Evolutionary conservation across 2,797 vertebrate genomes (phyloP).

Genomic region (Microtus californicus): DNA sequence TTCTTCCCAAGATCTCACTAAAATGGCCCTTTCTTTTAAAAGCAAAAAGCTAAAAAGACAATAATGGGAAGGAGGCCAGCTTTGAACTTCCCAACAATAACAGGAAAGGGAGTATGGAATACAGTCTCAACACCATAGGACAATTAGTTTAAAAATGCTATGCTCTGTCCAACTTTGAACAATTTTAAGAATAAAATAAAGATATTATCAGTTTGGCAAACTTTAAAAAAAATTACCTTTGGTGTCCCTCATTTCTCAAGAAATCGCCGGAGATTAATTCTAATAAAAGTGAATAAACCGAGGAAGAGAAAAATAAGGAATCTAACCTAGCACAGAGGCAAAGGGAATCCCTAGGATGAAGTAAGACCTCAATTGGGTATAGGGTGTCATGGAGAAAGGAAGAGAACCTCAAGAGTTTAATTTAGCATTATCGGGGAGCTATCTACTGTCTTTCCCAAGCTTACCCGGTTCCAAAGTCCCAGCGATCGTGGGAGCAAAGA

Average conservation of each 20-base stretch:
- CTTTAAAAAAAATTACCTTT: background rate
- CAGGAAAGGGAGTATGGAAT: background rate
- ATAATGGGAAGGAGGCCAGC: background rate
- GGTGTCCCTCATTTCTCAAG: background rate
- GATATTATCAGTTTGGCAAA: background rate
- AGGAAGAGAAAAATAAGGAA: background rate
- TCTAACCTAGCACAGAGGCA: background rate
- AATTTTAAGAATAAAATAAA: slow-evolving; percentile 12
- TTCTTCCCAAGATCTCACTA: background rate
- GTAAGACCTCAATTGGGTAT: background rate
- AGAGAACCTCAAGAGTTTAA: background rate
- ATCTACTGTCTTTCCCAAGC: background rate
- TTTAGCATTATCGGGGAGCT: background rate
- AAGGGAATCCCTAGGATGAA: background rate
- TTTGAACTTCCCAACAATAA: background rate
- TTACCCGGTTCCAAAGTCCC: background rate
- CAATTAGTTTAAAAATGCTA: background rate
- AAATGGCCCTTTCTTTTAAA: slow-evolving; percentile 12
- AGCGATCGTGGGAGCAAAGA: background rate
- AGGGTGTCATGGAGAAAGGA: background rate
- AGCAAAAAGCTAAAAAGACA: background rate
- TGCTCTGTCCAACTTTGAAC: background rate
- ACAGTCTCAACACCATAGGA: background rate
- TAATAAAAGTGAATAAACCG: background rate
- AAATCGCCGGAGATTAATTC: background rate